A percentile compares a stretch with the other conserved stretches of the same genome.
phyloP scores from a whole-genome alignment of 2,797 vertebrate species.

The Neomorphus geoffroyi region DNA sequence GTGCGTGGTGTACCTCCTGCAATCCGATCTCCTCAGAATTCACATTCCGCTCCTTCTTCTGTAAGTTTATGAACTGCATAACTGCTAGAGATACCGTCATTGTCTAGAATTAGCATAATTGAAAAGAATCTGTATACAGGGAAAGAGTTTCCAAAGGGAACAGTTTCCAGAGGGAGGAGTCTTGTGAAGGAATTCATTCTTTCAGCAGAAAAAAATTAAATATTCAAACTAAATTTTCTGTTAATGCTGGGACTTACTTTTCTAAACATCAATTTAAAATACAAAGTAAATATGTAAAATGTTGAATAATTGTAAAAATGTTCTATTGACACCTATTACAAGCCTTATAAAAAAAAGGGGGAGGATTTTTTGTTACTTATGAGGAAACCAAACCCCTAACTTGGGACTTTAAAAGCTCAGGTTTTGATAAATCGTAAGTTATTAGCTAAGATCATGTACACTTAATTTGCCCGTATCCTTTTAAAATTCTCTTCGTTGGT shows the following conservation, averaged over 20 bases:
- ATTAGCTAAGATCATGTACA: not conserved
- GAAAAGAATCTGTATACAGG: not conserved
- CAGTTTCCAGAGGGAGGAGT: not conserved
- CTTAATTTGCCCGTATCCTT: not conserved
- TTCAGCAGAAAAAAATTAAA: not conserved
- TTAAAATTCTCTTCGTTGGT: not conserved
- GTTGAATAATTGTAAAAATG: not conserved
- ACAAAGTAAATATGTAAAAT: not conserved
- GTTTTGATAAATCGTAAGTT: not conserved
- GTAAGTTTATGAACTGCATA: slow-evolving; percentile 76
- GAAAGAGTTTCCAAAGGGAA: not conserved
- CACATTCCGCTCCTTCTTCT: slow-evolving; percentile 94
- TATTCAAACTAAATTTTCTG: not conserved
- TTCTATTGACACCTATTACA: not conserved
- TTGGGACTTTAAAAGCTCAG: not conserved
- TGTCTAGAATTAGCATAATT: not conserved
- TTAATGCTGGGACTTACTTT: not conserved
- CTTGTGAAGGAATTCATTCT: not conserved
- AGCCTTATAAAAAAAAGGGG: not conserved
- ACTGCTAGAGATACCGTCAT: not conserved
- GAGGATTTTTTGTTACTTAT: not conserved
- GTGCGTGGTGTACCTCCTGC: slow-evolving; percentile 92
- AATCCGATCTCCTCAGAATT: slow-evolving; percentile 96
- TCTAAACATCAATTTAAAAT: not conserved
- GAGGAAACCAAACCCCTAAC: not conserved